Percentiles rank a stretch among this genome's conserved stretches.
phyloP scores from a whole-genome alignment of 2,888 invertebrate species.

The Phaonia tiefii region DNA sequence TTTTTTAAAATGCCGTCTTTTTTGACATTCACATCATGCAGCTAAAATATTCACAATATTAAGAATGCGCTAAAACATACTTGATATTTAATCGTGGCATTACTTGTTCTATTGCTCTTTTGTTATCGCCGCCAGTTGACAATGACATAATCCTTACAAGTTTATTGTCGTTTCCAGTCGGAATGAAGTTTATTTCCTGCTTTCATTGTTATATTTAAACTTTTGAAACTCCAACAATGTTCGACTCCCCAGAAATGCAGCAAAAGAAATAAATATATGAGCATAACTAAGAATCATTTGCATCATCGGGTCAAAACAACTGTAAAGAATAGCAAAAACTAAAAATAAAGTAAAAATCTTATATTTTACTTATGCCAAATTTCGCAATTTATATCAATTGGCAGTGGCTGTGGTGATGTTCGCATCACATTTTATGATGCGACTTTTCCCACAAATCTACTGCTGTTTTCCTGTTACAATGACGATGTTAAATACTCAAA shows the following conservation, averaged over 20 bases:
- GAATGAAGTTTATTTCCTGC: neutral
- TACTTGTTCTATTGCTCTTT: no score
- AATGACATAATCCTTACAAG: neutral
- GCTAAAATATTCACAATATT: no score
- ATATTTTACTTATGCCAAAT: conserved; percentile 30
- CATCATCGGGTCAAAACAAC: conserved; percentile 35
- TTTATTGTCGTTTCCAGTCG: conserved; percentile 3
- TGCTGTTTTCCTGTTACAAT: conserved; percentile 5
- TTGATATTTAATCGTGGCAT: no score
- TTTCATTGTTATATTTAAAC: conserved; percentile 18
- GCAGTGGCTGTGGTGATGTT: conserved; percentile 31
- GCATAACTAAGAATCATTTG: conserved; percentile 15
- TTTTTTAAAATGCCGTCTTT: no score
- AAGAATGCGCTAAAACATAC: no score
- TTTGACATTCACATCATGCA: no score
- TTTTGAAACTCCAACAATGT: neutral
- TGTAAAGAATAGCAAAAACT: no score
- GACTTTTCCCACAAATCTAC: neutral
- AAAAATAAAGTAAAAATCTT: neutral
- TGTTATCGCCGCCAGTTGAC: neutral
- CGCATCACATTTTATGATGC: neutral
- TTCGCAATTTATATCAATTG: conserved; percentile 48
- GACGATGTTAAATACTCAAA: conserved; percentile 1
- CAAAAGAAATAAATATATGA: neutral
- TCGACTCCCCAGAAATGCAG: neutral